Conservation (phyloP, 2,797 vertebrate species). For the Characodon lateralis region DNA sequence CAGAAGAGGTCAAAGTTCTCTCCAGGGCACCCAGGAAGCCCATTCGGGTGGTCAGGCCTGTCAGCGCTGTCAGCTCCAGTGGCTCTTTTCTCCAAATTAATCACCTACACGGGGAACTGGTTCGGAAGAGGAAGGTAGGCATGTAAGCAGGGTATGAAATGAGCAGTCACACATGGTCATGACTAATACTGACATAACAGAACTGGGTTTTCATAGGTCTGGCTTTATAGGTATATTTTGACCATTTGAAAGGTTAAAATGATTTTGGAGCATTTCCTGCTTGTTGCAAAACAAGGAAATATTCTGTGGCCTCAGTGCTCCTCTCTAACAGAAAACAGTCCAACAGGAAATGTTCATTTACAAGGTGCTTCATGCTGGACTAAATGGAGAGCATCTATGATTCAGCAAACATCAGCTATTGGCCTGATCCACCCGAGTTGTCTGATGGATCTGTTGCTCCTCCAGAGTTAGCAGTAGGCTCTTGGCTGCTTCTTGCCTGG, state of each 20-base stretch:
- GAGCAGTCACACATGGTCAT: not conserved
- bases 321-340: not conserved
- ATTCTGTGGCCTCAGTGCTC: not conserved
- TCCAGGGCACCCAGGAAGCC: slow-evolving; percentile 56
- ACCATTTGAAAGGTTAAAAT: not conserved
- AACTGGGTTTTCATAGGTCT: not conserved
- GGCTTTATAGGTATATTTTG: not conserved
- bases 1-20: slow-evolving; percentile 66
- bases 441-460: too few species aligned
- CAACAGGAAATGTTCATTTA: not conserved
- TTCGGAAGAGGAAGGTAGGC: slow-evolving; percentile 80
- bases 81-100: slow-evolving; percentile 77
- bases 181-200: not conserved
- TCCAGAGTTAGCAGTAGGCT: too few species aligned
- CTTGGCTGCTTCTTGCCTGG: too few species aligned
- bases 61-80: slow-evolving; percentile 66
- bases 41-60: slow-evolving; percentile 71
- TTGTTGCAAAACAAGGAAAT: not conserved
- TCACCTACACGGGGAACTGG: slow-evolving; percentile 82
- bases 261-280: not conserved
- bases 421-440: too few species aligned
- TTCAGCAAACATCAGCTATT: not conserved
- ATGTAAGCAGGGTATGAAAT: not conserved
- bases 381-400: not conserved
- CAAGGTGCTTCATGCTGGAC: too few species aligned